phyloP scores from a whole-genome alignment of 2,113 vertebrate genomes.

The Herpetotheres cachinnans region DNA sequence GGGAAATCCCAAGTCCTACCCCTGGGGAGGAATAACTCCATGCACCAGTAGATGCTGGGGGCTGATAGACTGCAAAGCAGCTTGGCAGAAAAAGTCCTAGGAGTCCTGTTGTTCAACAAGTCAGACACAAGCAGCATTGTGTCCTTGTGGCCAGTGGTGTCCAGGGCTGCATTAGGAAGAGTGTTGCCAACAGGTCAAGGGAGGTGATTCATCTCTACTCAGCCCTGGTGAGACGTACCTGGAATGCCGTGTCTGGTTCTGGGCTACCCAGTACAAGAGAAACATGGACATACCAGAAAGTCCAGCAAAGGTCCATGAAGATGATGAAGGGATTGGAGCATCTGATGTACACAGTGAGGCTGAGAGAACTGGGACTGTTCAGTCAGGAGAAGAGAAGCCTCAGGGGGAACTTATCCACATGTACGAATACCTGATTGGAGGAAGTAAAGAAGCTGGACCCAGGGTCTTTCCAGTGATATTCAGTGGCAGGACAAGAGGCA shows the following conservation, averaged over 20 bases:
- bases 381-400: background rate
- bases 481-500: no score
- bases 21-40: background rate
- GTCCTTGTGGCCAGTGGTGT: background rate
- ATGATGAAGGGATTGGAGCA: background rate
- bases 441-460: background rate
- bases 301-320: background rate
- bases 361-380: no score
- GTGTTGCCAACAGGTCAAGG: background rate
- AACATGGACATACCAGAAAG: background rate
- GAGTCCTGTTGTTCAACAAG: background rate
- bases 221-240: background rate
- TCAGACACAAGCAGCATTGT: background rate
- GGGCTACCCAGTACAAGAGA: background rate
- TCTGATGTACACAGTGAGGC: background rate
- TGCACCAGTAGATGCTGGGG: background rate
- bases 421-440: background rate
- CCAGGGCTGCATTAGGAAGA: background rate
- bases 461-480: background rate
- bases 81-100: background rate
- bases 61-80: background rate
- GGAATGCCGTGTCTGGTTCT: background rate
- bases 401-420: background rate
- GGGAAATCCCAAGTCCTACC: background rate
- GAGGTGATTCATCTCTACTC: background rate